Conservation (phyloP, 2,888 invertebrate species). For the Harpalus rubripes region DNA sequence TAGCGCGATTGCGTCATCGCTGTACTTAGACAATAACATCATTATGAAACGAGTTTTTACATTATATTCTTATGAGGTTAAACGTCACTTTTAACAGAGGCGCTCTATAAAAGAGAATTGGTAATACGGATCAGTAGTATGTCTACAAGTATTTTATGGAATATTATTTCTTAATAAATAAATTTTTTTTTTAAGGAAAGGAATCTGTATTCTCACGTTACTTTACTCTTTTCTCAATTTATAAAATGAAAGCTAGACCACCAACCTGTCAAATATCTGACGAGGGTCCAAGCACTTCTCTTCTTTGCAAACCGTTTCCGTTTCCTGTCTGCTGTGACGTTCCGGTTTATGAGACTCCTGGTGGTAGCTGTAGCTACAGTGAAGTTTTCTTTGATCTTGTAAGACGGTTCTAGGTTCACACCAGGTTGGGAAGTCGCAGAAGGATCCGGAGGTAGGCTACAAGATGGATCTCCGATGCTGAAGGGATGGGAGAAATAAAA, state of each 20-base stretch:
- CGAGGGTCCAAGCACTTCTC: constrained; percentile 53
- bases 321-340: constrained; percentile 25
- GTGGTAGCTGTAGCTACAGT: neutral
- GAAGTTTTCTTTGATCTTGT: neutral
- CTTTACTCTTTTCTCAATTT: neutral
- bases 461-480: constrained; percentile 78
- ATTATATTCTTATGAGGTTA: too few relatives aligned
- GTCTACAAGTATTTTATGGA: too few relatives aligned
- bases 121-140: too few relatives aligned
- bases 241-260: constrained; percentile 2
- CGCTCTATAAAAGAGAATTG: too few relatives aligned
- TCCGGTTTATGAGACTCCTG: constrained; percentile 33
- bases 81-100: too few relatives aligned
- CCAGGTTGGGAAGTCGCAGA: neutral
- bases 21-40: too few relatives aligned
- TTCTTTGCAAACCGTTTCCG: constrained; percentile 47
- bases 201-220: neutral
- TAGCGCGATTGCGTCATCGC: too few relatives aligned
- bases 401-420: neutral
- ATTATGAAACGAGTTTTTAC: too few relatives aligned
- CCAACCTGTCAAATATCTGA: constrained; percentile 62
- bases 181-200: too few relatives aligned
- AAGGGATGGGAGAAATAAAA: constrained; percentile 81
- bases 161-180: too few relatives aligned
- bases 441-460: neutral